Evolutionary conservation across 2,797 vertebrate genomes (phyloP).

Genomic region (Channallabes apus): DNA sequence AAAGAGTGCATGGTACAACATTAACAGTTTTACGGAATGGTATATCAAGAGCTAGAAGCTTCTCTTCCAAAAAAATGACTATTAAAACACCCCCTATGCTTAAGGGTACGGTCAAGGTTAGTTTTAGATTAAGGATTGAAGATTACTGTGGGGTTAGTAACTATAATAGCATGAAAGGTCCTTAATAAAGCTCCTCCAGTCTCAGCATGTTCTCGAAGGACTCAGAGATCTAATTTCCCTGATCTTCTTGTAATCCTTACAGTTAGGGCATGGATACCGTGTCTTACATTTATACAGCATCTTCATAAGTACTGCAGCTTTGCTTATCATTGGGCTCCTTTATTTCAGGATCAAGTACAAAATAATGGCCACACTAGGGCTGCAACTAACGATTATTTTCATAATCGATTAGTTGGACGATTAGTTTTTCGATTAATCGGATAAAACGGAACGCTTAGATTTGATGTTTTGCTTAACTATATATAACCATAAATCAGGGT

Average conservation of each 20-base stretch:
- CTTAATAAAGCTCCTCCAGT: not conserved
- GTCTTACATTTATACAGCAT: not conserved
- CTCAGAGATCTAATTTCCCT: slow-evolving; percentile 1
- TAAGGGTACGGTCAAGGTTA: not conserved
- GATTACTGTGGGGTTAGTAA: not conserved
- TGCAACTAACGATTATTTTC: too few relatives aligned
- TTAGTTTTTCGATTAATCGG: too few relatives aligned
- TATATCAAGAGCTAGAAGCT: not conserved
- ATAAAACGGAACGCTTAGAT: too few relatives aligned
- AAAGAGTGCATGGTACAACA: too few relatives aligned
- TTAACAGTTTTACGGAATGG: not conserved
- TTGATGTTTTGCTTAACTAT: too few relatives aligned
- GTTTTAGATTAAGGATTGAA: not conserved
- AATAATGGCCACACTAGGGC: slow-evolving; percentile 4
- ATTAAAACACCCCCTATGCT: not conserved
- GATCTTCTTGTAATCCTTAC: slow-evolving; percentile 4
- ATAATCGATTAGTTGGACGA: too few relatives aligned
- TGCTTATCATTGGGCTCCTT: slow-evolving; percentile 11
- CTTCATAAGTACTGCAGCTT: not conserved
- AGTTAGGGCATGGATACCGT: not conserved
- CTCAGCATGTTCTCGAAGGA: not conserved
- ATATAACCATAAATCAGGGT: too few relatives aligned
- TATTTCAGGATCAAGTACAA: not conserved
- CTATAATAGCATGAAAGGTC: not conserved
- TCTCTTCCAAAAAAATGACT: not conserved